Evolutionary conservation across 92 coral and sea anemone species (phyloP).

Genomic region (Desmophyllum pertusum): DNA sequence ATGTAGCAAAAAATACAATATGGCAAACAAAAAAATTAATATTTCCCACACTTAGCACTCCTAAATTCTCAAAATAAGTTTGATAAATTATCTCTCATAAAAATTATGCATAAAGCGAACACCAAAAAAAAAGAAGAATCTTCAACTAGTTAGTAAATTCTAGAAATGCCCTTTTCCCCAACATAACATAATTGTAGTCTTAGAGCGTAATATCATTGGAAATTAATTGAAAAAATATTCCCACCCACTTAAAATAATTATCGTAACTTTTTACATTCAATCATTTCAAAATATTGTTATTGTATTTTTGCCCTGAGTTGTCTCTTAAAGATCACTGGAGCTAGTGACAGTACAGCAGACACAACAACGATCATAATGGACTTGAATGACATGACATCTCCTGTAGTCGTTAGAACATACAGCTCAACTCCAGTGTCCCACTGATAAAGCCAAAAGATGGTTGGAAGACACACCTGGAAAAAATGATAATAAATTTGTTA

Average conservation of each 20-base stretch:
- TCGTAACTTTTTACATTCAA: too few species aligned
- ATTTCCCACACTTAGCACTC: too few species aligned
- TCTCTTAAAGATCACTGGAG: conserved; percentile 88
- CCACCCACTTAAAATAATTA: neutral
- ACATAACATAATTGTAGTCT: too few species aligned
- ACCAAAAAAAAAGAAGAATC: too few species aligned
- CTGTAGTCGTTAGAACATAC: conserved; percentile 90
- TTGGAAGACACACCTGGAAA: conserved; percentile 95
- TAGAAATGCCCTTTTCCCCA: too few species aligned
- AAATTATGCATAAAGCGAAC: too few species aligned
- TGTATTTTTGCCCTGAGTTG: conserved; percentile 86
- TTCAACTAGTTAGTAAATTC: too few species aligned
- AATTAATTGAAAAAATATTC: neutral
- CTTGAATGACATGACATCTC: conserved; percentile 94
- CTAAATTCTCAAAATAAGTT: too few species aligned
- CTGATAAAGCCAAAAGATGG: conserved; percentile 98
- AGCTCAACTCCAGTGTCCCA: conserved; percentile 98
- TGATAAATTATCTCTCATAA: too few species aligned
- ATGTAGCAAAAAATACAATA: too few species aligned
- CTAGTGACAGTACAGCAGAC: conserved; percentile 82
- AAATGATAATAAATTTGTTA: neutral
- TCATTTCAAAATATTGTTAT: conserved; percentile 9
- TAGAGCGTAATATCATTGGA: too few species aligned
- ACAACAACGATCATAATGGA: conserved; percentile 88
- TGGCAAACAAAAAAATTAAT: too few species aligned